Evolutionary conservation across 30 jellyfish, hydroid and myxozoan species (phyloP), one percentile per base, ranked within the genome.

Genomic region (Hydractinia echinata): DNA sequence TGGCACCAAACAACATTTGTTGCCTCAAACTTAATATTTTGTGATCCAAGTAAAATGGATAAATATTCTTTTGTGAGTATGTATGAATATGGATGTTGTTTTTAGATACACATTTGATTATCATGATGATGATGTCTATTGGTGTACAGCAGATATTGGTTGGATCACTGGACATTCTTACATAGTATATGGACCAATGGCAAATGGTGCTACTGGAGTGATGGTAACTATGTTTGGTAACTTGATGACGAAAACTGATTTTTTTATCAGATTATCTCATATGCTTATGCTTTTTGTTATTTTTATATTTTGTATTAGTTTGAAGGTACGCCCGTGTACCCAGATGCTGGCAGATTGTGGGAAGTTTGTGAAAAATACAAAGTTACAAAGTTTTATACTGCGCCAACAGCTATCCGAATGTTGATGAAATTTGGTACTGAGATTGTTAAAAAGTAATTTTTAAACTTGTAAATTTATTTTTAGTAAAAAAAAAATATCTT

Each of bases 81-180:
- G 0, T 64, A n/a, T 51, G 39, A 39, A 10, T 1, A 44, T 50
- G 60, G 51, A 0, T 1, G 67, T 52, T 19, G 7, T 18, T 67
- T 58, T 53, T 52, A 92, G 98, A 55, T 92, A 86, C 58, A 89
- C 89, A 10, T 92, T 92, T 80, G 98, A 92, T 67, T 92, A 92
- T 85, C 95, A 92, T 53, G 70, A 82, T 61, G 95, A 85, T 8
- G 99, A 93, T 73, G 81, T 82, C 13, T 93, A 84, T 73, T 93
- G 99, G 99, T 93, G 99, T 68, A 93, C 99, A 8, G 99, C 99
- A 4, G 99, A 93, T 68, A 90, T 93, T 16, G 99, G 99, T 16
- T 93, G 99, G 99, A 93, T 93, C n/a, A 93, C 99, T 51, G 99
- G 99, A 8, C 99, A 93, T 79, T 79, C 99, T 5, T 93, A 93